These are phyloP conservation scores for Sprattus sprattus DNA, from an alignment of 2,113 vertebrate genomes.

Conservation along the genomic window DNA sequence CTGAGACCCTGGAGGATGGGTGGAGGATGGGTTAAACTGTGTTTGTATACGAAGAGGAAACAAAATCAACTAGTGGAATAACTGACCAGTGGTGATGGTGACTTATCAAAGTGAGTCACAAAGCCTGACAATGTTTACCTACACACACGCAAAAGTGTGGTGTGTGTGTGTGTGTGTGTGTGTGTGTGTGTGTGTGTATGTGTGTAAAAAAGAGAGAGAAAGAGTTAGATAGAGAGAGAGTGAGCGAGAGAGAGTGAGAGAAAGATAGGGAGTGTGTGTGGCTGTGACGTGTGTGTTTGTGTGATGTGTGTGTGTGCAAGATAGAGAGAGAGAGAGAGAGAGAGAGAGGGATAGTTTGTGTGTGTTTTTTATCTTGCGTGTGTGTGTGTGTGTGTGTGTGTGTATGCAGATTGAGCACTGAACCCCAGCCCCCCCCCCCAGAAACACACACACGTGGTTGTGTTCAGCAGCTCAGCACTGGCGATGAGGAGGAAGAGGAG, in stretches of 20 bases:
- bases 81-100: slow-evolving; percentile 28
- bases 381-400: slow-evolving; percentile 26
- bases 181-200: not conserved
- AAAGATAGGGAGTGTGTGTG: not conserved
- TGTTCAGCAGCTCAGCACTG: not conserved
- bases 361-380: too few relatives aligned
- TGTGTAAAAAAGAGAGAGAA: not conserved
- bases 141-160: not conserved
- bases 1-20: not conserved
- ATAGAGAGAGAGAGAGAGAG: too few relatives aligned
- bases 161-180: not conserved
- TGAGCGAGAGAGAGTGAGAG: not conserved
- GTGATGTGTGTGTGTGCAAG: slow-evolving; percentile 2
- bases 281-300: not conserved
- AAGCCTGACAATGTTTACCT: not conserved
- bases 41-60: not conserved
- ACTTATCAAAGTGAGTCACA: slow-evolving; percentile 27
- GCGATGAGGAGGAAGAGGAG: slow-evolving; percentile 34
- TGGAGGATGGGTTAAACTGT: not conserved
- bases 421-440: not conserved
- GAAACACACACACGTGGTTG: not conserved
- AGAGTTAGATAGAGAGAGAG: not conserved
- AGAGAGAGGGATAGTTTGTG: too few relatives aligned
- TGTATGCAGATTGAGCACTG: not conserved
- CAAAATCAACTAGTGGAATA: slow-evolving; percentile 34